Conservation (phyloP, 2,113 vertebrate species). For the Coracopsis vasa region DNA sequence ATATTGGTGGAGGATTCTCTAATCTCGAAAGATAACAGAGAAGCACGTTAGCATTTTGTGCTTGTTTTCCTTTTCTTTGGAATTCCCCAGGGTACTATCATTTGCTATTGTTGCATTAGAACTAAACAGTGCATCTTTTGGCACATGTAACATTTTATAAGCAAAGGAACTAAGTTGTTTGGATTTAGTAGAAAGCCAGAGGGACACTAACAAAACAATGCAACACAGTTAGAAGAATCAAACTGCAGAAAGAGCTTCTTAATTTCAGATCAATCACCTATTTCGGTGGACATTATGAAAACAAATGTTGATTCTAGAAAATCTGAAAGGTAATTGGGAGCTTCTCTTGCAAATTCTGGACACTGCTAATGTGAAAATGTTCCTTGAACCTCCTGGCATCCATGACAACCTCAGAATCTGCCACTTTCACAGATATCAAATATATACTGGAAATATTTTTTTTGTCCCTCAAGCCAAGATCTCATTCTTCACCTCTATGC, state of each 20-base stretch:
- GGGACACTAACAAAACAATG: constrained; percentile 13
- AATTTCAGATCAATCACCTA: constrained; percentile 14
- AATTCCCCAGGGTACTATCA: constrained; percentile 41
- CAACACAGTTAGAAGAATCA: constrained; percentile 38
- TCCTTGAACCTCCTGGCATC: neutral
- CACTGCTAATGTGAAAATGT: neutral
- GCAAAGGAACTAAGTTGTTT: constrained; percentile 51
- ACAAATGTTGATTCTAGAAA: constrained; percentile 20
- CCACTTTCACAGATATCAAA: neutral
- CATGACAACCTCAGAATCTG: neutral
- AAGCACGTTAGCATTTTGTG: neutral
- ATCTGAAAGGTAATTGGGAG: neutral
- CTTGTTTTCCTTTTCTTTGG: constrained; percentile 9
- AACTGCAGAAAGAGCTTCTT: constrained; percentile 30
- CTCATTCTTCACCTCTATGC: neutral
- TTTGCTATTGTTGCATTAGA: constrained; percentile 46
- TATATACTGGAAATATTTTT: neutral
- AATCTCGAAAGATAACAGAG: neutral
- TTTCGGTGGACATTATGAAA: constrained; percentile 10
- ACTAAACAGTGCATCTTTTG: constrained; percentile 39
- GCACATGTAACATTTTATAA: constrained; percentile 40
- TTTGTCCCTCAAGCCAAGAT: neutral
- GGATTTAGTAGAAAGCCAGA: constrained; percentile 23
- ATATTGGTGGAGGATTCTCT: neutral
- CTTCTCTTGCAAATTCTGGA: neutral